Conservation (phyloP, 2,888 invertebrate species). For the Drosophila austrosaltans region DNA sequence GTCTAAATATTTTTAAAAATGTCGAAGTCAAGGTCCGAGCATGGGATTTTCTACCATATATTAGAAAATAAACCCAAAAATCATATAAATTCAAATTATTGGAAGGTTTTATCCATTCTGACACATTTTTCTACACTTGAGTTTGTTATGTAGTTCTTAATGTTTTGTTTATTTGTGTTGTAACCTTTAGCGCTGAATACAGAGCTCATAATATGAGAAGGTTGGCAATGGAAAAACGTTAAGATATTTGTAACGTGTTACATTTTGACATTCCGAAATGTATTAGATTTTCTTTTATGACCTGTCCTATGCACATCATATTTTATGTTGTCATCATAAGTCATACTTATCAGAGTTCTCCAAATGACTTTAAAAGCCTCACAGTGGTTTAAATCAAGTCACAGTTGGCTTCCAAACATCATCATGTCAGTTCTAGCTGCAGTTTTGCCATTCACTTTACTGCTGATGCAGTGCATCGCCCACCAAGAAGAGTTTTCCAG, state of each 20-base stretch:
- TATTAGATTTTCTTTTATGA: constrained; percentile 1
- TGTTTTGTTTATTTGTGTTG: too few species aligned
- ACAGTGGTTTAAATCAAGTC: not conserved
- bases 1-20: too few species aligned
- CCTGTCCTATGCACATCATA: not conserved
- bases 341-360: not conserved
- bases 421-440: not conserved
- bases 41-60: too few species aligned
- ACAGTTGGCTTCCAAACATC: not conserved
- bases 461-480: constrained; percentile 28
- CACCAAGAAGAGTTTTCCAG: not conserved
- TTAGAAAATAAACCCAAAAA: too few species aligned
- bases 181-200: too few species aligned
- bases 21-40: too few species aligned
- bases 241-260: not conserved
- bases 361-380: not conserved
- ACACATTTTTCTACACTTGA: too few species aligned
- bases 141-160: too few species aligned
- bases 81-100: too few species aligned
- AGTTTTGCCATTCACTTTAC: not conserved
- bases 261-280: not conserved
- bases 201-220: too few species aligned
- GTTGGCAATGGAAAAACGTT: not conserved
- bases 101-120: too few species aligned
- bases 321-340: constrained; percentile 8